A percentile compares a stretch with the other conserved stretches of the same genome.
Evolutionary conservation across 2,888 invertebrate species (phyloP).

Genomic region (Rosalia funebris): DNA sequence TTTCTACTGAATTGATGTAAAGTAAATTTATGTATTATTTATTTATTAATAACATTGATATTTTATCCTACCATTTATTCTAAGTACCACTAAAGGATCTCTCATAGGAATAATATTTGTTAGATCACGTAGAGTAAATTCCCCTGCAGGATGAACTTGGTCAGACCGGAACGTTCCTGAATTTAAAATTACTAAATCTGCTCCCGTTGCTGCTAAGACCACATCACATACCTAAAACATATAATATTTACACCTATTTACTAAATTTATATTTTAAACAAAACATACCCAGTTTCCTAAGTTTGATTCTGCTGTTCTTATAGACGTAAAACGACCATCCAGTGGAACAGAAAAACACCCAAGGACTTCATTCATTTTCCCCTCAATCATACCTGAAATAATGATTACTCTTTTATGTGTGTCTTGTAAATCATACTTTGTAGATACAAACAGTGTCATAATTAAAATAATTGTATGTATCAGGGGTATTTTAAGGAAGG

Average conservation of each 20-base stretch:
- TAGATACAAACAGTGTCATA: no score
- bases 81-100: conserved; percentile 82
- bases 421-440: no score
- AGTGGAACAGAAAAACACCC: conserved; percentile 87
- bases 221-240: conserved; percentile 74
- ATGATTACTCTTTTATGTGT: no score
- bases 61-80: conserved; percentile 71
- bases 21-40: no score
- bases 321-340: conserved; percentile 84
- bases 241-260: conserved; percentile 3
- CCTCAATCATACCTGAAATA: conserved; percentile 77
- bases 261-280: background rate
- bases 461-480: no score
- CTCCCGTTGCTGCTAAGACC: conserved; percentile 84
- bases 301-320: conserved; percentile 88
- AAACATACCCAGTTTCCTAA: conserved; percentile 78
- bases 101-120: conserved; percentile 86
- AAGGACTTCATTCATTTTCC: conserved; percentile 84
- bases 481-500: no score
- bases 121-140: conserved; percentile 85
- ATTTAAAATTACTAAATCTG: conserved; percentile 86
- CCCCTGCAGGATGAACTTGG: conserved; percentile 83
- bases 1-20: no score
- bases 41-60: no score
- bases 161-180: conserved; percentile 88